Evolutionary conservation across 2,113 vertebrate genomes (phyloP).

Genomic region (Rhinopithecus roxellana): DNA sequence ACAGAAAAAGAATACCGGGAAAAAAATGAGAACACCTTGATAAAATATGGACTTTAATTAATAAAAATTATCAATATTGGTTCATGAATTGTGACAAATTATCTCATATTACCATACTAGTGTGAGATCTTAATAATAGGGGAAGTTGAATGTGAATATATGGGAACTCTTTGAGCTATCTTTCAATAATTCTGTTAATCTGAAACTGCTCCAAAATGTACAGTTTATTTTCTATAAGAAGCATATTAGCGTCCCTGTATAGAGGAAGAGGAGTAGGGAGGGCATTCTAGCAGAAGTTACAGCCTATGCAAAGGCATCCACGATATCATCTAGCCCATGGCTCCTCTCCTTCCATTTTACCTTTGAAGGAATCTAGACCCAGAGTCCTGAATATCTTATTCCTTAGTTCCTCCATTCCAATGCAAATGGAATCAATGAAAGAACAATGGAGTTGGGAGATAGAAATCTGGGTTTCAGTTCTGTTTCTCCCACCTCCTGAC

Average conservation of each 20-base stretch:
- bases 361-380: background rate
- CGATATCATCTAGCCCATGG: no score
- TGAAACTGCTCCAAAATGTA: background rate
- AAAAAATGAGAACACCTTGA: background rate
- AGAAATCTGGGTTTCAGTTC: background rate
- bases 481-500: background rate
- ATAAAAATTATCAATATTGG: background rate
- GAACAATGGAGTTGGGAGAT: background rate
- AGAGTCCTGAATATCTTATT: background rate
- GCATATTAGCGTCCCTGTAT: background rate
- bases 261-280: background rate
- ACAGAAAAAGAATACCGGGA: background rate
- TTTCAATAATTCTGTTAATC: background rate
- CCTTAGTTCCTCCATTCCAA: background rate
- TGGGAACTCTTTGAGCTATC: background rate
- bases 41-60: background rate
- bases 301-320: background rate
- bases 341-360: background rate
- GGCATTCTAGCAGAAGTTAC: background rate
- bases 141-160: background rate
- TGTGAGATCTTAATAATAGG: background rate
- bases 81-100: background rate
- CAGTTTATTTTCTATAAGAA: background rate
- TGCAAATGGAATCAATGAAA: background rate
- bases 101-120: background rate